Base-by-base conservation (phyloP, 2,888 invertebrate genomes). In the Caenorhabditis imperialis region DNA sequence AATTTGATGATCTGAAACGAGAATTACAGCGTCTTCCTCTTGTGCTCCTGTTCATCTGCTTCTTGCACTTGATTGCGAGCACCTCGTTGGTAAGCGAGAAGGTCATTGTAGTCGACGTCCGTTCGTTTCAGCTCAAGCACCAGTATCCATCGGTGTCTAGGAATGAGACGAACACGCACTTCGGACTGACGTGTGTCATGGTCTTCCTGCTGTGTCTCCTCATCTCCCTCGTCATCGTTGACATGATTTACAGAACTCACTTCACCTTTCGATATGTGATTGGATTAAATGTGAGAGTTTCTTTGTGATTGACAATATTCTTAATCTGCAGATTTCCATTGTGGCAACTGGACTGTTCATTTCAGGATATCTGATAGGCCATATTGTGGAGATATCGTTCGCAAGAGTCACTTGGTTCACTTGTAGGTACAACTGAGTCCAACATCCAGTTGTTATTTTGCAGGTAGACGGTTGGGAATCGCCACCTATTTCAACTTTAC, bases 131-230 rank as follows among this genome's bases (percentile, higher is more conserved):
- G 70, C 47, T 61, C 5, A 48, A 40, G 23, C 48, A 55, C 30
- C 65, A 57, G 16, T 16, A 20, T 2, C 22, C 16, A n/a, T 30
- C 22, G 10, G 27, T 35, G 1, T 16, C 5, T 7, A 4, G n/a
- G 18, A 61, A 61, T 27, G 33, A 18, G 2, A 70, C 61, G n/a
- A 61, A 70, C 30, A 70, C 70, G 12, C 70, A 70, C 45, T 70
- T 70, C 14, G 55, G n/a, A 4, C 18, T 70, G 18, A 61, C 54
- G 2, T 35, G 42, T 27, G 55, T 70, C 14, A 18, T 54, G 18
- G 50, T 22, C 22, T n/a, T 16, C 8, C 27, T 70, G 8, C 23
- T 70, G 0, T 47, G 53, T 14, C 14, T 55, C 10, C 30, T 61
- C 3, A n/a, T 61, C 37, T 40, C 47, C 6, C 12, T 40, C 7